These are phyloP conservation scores for Oscheius sp. DNA, from an alignment of 2,888 invertebrate genomes.

Conservation along the genomic window DNA sequence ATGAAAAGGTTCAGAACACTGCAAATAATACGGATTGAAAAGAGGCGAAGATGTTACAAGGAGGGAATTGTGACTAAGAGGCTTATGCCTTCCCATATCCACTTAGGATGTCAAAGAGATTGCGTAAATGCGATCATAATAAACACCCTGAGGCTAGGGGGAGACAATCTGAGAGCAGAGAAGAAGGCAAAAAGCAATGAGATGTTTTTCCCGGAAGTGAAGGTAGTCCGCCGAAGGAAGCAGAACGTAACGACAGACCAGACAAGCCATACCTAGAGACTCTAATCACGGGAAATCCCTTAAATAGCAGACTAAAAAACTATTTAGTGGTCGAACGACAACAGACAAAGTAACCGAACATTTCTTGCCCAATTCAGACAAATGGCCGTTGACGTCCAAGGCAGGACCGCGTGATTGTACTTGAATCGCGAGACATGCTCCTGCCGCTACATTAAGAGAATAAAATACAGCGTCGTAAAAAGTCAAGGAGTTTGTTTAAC, in stretches of 20 bases:
- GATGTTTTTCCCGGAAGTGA: background rate
- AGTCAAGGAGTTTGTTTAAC: background rate
- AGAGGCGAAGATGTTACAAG: background rate
- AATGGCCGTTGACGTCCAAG: slow-evolving; percentile 30
- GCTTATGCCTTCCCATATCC: slow-evolving; percentile 14
- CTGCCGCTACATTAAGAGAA: background rate
- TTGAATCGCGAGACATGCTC: slow-evolving; percentile 1
- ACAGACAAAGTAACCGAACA: slow-evolving; percentile 20
- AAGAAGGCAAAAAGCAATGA: background rate
- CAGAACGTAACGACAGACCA: background rate
- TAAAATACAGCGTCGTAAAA: background rate
- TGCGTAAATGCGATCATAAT: slow-evolving; percentile 19
- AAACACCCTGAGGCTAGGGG: background rate
- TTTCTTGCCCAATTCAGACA: slow-evolving; percentile 26
- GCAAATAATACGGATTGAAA: background rate
- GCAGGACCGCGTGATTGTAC: slow-evolving; percentile 33
- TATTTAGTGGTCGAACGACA: slow-evolving; percentile 14
- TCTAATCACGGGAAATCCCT: background rate
- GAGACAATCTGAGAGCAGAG: background rate
- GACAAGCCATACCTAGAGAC: background rate
- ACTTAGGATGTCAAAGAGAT: slow-evolving; percentile 22
- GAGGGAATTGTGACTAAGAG: background rate
- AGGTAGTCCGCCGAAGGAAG: background rate
- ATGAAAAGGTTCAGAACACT: too few relatives aligned
- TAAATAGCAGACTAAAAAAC: background rate